Evolutionary conservation across 2,888 invertebrate genomes (phyloP).

Genomic region (Meliscaeva auricollis): DNA sequence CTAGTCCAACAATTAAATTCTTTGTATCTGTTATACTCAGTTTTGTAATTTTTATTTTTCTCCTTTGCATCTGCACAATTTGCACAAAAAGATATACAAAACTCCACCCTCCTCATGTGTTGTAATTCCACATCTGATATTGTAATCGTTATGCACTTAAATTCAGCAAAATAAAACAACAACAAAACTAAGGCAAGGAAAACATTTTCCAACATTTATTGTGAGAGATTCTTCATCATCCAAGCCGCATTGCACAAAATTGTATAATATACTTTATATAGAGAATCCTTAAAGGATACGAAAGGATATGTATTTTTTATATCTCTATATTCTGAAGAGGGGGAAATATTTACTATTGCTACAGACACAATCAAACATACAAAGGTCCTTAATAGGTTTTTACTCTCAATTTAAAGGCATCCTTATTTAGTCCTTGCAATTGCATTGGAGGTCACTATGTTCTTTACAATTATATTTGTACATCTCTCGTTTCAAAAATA

Average conservation of each 20-base stretch:
- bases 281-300: not conserved
- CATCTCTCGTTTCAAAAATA: slow-evolving; percentile 6
- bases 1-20: too few species aligned
- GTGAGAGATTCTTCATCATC: slow-evolving; percentile 46
- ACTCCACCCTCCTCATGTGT: not conserved
- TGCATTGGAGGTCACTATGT: not conserved
- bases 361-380: slow-evolving; percentile 48
- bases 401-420: slow-evolving; percentile 16
- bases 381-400: slow-evolving; percentile 41
- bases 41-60: too few species aligned
- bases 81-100: not conserved
- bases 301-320: not conserved
- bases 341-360: not conserved
- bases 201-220: slow-evolving; percentile 59
- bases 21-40: too few species aligned
- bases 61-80: not conserved
- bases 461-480: not conserved
- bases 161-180: slow-evolving; percentile 27
- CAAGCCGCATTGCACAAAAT: slow-evolving; percentile 48
- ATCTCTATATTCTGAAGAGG: not conserved
- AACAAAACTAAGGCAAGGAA: slow-evolving; percentile 33
- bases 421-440: slow-evolving; percentile 27
- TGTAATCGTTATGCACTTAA: too few species aligned
- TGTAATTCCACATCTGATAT: too few species aligned
- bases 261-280: not conserved